Evolutionary conservation across 2,113 vertebrate species (phyloP), one percentile per base, ranked within the genome.

Genomic region (Lasiurus cinereus): DNA sequence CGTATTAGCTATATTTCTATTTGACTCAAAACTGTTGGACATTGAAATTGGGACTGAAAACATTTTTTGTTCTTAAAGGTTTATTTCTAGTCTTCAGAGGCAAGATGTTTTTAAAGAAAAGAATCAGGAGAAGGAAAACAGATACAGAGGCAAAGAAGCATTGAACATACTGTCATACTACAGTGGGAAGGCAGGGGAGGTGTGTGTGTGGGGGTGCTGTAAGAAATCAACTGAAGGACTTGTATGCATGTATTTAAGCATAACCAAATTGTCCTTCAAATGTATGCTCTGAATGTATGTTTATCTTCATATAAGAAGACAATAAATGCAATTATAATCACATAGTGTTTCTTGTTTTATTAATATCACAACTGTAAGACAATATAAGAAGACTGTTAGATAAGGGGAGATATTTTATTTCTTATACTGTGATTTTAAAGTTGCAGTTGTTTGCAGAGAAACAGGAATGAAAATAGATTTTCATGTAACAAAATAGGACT

Each of bases 1-100:
- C 67, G 33, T 86, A 66, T 50, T 69, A 93, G n/a, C 12, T 52
- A 19, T 77, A n/a, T 78, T 87, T 88, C 29, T 69, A 39, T 90
- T 67, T 69, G 59, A 39, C 39, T 39, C 39, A 39, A 5, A 39
- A 39, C 39, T 39, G 39, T 39, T 39, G 39, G 39, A 39, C 39
- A 39, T 39, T 39, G 39, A 39, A 39, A 39, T 39, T 39, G 39
- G 39, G 39, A 39, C 39, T 39, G 3, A 39, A 39, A 39, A 39
- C 39, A 39, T 39, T 39, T 39, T 39, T 39, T 39, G 39, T 39
- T 39, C 39, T 39, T 39, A 39, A 3, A 39, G 39, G 39, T 39
- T 39, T 39, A 39, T 39, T 39, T 39, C 39, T 39, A 39, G 39
- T 39, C 39, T 39, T 39, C 39, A 39, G 39, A 39, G 39, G 39